Evolutionary conservation across 2,797 vertebrate species (phyloP).

Genomic region (Gymnothorax reevesii): DNA sequence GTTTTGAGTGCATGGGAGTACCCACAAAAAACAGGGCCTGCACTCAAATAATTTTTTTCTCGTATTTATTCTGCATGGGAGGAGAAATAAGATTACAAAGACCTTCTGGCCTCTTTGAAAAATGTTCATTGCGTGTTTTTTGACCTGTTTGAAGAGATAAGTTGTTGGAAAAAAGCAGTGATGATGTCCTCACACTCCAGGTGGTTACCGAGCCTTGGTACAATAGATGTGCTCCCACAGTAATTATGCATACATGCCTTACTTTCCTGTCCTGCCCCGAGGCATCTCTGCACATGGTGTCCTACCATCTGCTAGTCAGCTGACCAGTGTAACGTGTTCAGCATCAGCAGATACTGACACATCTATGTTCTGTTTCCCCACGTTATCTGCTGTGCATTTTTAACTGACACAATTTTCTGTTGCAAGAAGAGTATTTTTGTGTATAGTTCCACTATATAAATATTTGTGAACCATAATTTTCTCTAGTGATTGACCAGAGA

Average conservation of each 20-base stretch:
- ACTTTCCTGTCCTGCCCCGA: slow-evolving; percentile 48
- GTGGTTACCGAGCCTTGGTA: slow-evolving; percentile 5
- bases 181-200: not conserved
- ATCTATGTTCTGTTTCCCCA: not conserved
- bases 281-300: slow-evolving; percentile 54
- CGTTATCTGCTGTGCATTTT: not conserved
- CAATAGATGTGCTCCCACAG: slow-evolving; percentile 29
- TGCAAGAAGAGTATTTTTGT: not conserved
- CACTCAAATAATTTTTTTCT: no score
- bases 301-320: slow-evolving; percentile 59
- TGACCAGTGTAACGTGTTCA: not conserved
- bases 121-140: not conserved
- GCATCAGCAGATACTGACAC: not conserved
- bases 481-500: not conserved
- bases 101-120: no score
- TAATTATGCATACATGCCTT: slow-evolving; percentile 55
- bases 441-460: not conserved
- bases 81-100: no score
- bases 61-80: no score
- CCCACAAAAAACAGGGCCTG: no score
- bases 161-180: not conserved
- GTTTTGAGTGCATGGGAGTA: no score
- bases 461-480: not conserved
- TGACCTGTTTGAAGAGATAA: not conserved
- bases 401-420: not conserved